These are phyloP conservation scores for Daphoenositta chrysoptera DNA, from an alignment of 2,113 vertebrate genomes.

Conservation along the genomic window DNA sequence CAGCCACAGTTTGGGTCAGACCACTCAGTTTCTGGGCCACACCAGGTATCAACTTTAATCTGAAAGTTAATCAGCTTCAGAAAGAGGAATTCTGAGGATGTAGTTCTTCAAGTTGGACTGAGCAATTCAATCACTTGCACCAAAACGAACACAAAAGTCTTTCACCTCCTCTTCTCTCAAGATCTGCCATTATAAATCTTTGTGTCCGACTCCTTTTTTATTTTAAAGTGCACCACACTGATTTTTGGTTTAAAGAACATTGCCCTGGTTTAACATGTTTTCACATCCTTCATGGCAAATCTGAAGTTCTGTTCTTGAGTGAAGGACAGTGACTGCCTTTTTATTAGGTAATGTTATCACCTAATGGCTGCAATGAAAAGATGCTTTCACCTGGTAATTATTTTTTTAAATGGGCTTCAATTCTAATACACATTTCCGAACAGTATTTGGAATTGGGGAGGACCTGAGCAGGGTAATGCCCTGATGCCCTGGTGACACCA, in stretches of 20 bases:
- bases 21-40: neutral
- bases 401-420: neutral
- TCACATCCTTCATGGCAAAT: neutral
- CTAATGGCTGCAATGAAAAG: neutral
- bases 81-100: neutral
- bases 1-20: neutral
- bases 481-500: neutral
- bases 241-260: neutral
- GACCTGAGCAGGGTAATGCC: neutral
- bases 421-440: neutral
- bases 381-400: neutral
- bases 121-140: neutral
- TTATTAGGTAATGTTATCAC: neutral
- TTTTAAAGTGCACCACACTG: neutral
- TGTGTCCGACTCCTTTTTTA: neutral
- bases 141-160: neutral
- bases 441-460: neutral
- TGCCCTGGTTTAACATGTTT: neutral
- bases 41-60: neutral
- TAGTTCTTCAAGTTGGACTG: neutral
- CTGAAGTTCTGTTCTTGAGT: neutral
- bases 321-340: neutral
- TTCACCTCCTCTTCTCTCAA: neutral
- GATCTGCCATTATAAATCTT: neutral
- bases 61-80: neutral